Base-by-base conservation (phyloP, 2,888 invertebrate species). In the Scaptomyza polygonia region DNA sequence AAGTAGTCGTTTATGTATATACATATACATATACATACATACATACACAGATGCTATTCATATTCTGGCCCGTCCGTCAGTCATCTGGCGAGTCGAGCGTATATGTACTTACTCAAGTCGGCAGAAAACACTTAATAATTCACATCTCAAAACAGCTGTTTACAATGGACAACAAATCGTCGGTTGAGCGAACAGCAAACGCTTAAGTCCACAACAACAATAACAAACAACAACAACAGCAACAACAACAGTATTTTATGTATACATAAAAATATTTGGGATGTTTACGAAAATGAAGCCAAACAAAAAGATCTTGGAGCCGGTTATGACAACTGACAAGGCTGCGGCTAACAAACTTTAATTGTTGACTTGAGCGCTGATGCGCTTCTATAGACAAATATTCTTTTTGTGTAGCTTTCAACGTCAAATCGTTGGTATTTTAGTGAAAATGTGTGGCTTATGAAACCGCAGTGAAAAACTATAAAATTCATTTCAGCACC, bases 111-210 rank as follows among this genome's bases (percentile, higher is more conserved):
- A 51, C 47, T 39, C 14, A n/a, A 16, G 36, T 44, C 53, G 44
- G 36, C 44, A 51, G 30, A 54, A 54, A 54, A 32, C 67, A 57
- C 52, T 69, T 56, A 16, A 65, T 48, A 72, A 64, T 27, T 51
- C 18, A 39, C 42, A 32, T 48, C 42, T 39, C 55, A 14, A 53
- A 69, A 57, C 70, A 71, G 71, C 71, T 71, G 71, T 74, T 71
- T 52, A 21, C 29, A 48, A 45, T 66, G 30, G 27, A 36, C 68
- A 42, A 36, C 72, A 42, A 29, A 30, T 44, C 52, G 43, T 39
- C 45, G 59, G 40, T 59, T 25, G 69, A 30, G 40, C 45, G 42
- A 56, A 53, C 39, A 61, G 11, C 52, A 44, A 7, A 7, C 40
- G 43, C 21, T 27, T 36, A 7, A 39, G 47, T 11, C 11, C 36